Percentiles rank a stretch among this genome's conserved stretches.
These are phyloP conservation scores for Chymomyza fuscimana DNA, from an alignment of 2,888 invertebrate genomes.

Conservation along the genomic window DNA sequence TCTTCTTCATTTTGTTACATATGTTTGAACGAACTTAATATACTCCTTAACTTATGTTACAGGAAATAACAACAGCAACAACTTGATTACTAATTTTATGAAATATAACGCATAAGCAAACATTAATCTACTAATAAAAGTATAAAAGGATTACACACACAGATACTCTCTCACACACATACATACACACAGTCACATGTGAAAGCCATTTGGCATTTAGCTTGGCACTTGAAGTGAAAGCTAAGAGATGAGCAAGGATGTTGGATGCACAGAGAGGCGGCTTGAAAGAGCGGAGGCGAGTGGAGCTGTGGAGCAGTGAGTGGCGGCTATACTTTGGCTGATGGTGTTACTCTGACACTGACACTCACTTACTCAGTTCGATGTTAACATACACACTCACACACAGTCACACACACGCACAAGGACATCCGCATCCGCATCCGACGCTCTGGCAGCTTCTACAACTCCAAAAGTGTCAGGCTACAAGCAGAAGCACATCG, in stretches of 20 bases:
- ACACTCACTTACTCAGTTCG: not conserved
- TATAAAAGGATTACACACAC: conserved; percentile 41
- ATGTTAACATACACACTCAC: conserved; percentile 2
- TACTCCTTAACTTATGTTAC: too few relatives aligned
- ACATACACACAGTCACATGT: conserved; percentile 7
- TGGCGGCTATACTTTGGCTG: not conserved
- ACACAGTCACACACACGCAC: conserved; percentile 5
- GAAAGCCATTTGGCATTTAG: conserved; percentile 10
- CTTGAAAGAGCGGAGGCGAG: too few relatives aligned
- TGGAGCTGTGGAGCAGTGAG: not conserved
- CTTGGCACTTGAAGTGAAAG: conserved; percentile 8
- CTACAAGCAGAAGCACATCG: conserved; percentile 20
- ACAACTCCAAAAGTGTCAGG: conserved; percentile 9
- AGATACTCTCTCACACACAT: conserved; percentile 12
- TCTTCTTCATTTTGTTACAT: too few relatives aligned
- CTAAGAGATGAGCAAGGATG: not conserved
- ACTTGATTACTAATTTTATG: conserved; percentile 14
- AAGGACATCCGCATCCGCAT: conserved; percentile 3
- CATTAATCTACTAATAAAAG: conserved; percentile 43
- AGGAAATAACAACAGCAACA: not conserved
- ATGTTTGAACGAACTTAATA: too few relatives aligned
- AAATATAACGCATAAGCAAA: conserved; percentile 2
- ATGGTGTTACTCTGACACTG: not conserved
- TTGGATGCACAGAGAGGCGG: too few relatives aligned
- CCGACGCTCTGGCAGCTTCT: not conserved